Conservation (phyloP, 2,113 vertebrate species). For the Mungos mungo region DNA sequence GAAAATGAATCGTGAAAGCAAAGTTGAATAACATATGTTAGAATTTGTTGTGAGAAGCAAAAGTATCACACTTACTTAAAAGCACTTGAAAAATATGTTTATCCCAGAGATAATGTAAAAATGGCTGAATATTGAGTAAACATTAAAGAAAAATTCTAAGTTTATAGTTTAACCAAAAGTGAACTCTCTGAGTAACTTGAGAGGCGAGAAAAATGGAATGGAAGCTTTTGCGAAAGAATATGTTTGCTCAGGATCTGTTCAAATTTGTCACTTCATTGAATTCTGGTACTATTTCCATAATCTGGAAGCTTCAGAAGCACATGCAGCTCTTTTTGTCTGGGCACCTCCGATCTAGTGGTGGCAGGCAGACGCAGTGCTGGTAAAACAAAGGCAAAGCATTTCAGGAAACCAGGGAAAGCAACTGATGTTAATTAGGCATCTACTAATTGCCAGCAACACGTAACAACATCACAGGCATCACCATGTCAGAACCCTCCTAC, state of each 20-base stretch:
- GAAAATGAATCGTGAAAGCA: constrained; percentile 38
- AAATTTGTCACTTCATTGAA: constrained; percentile 43
- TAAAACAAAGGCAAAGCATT: neutral
- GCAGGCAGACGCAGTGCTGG: accelerated
- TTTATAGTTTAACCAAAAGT: constrained; percentile 28
- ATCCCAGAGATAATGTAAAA: constrained; percentile 14
- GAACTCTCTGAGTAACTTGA: constrained; percentile 36
- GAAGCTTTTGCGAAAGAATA: neutral
- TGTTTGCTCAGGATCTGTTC: constrained; percentile 10
- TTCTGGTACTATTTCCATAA: constrained; percentile 53
- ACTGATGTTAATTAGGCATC: neutral
- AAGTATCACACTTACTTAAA: constrained; percentile 36
- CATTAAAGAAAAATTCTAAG: constrained; percentile 49
- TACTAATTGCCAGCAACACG: neutral
- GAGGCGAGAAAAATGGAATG: neutral
- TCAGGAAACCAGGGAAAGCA: neutral
- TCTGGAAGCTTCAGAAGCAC: neutral
- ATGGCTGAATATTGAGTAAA: neutral
- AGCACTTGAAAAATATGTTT: constrained; percentile 9
- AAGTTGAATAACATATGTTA: constrained; percentile 61
- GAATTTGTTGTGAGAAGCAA: constrained; percentile 49
- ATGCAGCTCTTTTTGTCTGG: neutral
- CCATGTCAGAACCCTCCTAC: neutral
- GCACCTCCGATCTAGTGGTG: neutral
- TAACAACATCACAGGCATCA: neutral